Conservation (phyloP, 2,797 vertebrate species). For the Semotilus atromaculatus region DNA sequence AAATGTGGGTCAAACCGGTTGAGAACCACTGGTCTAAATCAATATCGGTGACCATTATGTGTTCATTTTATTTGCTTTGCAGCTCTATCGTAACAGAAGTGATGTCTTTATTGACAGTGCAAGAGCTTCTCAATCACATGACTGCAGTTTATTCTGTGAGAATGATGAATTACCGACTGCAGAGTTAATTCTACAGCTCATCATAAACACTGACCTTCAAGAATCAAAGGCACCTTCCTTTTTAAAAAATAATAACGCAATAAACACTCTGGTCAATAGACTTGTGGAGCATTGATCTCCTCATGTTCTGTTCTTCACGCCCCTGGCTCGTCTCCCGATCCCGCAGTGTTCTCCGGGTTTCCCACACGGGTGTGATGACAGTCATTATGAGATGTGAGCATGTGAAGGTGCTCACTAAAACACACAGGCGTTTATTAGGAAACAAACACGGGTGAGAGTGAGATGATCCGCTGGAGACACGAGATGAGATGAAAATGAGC, state of each 20-base stretch:
- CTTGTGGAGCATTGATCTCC: background rate
- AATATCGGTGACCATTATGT: background rate
- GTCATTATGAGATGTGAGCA: slow-evolving; percentile 79
- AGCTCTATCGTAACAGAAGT: background rate
- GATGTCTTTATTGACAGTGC: background rate
- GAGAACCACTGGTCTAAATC: background rate
- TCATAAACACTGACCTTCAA: background rate
- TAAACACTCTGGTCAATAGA: background rate
- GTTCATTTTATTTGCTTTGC: background rate
- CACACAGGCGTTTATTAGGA: slow-evolving; percentile 71
- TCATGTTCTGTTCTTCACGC: slow-evolving; percentile 53
- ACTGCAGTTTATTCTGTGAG: background rate
- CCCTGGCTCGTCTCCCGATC: slow-evolving; percentile 24
- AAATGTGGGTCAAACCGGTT: background rate
- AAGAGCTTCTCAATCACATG: background rate
- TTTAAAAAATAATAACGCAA: background rate
- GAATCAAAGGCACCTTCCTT: background rate
- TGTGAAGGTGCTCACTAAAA: slow-evolving; percentile 75
- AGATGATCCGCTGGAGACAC: background rate
- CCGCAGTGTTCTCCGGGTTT: slow-evolving; percentile 72
- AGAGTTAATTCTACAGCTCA: background rate
- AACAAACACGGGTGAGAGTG: slow-evolving; percentile 64
- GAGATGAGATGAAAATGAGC: slow-evolving; percentile 8
- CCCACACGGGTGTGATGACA: slow-evolving; percentile 80
- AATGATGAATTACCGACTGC: background rate